Conservation (phyloP, 2,888 invertebrate species). For the Catonia carolina region DNA sequence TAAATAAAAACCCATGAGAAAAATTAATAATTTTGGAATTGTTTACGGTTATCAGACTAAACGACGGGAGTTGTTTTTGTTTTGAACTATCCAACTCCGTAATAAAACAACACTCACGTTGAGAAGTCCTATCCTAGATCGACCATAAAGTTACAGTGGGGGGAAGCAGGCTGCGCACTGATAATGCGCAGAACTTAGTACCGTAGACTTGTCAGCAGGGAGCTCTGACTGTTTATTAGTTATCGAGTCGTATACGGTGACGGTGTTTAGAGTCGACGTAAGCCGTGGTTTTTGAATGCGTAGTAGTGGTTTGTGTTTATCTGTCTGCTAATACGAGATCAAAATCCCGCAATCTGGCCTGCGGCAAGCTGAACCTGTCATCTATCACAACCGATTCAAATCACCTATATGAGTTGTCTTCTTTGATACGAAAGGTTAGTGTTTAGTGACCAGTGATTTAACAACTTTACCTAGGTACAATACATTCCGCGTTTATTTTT, state of each 20-base stretch:
- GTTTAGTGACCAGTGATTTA: slow-evolving; percentile 1
- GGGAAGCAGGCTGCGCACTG: slow-evolving; percentile 7
- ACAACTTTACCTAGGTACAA: too few relatives aligned
- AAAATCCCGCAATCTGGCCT: not conserved
- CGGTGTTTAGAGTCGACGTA: not conserved
- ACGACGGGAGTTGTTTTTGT: too few relatives aligned
- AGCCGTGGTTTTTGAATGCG: not conserved
- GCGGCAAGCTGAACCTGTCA: not conserved
- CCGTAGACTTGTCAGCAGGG: not conserved
- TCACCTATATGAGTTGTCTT: not conserved
- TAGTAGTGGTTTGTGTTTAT: not conserved
- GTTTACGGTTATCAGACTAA: too few relatives aligned
- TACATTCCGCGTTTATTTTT: too few relatives aligned
- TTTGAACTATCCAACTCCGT: too few relatives aligned
- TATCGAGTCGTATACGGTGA: not conserved
- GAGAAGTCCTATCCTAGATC: too few relatives aligned
- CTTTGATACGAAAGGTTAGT: slow-evolving; percentile 11
- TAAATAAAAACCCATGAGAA: too few relatives aligned
- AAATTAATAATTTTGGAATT: too few relatives aligned
- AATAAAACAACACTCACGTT: too few relatives aligned
- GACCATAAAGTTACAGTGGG: not conserved
- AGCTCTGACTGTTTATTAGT: not conserved
- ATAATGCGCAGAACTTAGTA: not conserved
- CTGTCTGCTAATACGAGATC: not conserved
- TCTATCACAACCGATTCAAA: not conserved